Percentiles rank a stretch among this genome's conserved stretches.
These are phyloP conservation scores for Eidolon dupreanum DNA, from an alignment of 2,797 vertebrate genomes.

Conservation along the genomic window DNA sequence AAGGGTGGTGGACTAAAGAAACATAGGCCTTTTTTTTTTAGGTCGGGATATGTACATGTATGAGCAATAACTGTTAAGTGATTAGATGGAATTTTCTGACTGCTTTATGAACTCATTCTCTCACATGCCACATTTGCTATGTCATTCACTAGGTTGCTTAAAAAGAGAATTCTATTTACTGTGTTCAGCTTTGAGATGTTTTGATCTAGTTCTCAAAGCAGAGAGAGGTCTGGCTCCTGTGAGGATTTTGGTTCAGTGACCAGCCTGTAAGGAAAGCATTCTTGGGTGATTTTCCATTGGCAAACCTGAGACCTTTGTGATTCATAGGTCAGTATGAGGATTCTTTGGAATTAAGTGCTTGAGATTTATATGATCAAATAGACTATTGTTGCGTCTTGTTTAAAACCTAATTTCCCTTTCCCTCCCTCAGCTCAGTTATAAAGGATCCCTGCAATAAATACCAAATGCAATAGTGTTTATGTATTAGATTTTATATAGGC, in stretches of 20 bases:
- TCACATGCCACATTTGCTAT: not conserved
- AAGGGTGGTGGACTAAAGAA: not conserved
- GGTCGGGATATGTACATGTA: not conserved
- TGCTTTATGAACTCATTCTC: not conserved
- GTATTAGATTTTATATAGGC: not conserved
- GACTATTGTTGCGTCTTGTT: not conserved
- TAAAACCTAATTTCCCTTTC: constrained; percentile 21
- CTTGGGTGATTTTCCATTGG: not conserved
- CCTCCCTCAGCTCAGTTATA: not conserved
- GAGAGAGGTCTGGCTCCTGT: not conserved
- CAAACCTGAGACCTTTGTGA: constrained; percentile 22
- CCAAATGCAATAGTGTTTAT: not conserved
- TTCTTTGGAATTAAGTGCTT: constrained; percentile 43
- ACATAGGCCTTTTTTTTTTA: not conserved
- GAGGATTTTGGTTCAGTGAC: not conserved
- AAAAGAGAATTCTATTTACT: constrained; percentile 25
- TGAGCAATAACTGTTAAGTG: not conserved
- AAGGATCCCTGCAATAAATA: not conserved
- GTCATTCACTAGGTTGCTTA: not conserved
- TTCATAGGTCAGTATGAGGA: not conserved
- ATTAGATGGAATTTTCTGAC: not conserved
- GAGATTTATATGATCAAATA: constrained; percentile 10
- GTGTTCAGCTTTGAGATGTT: not conserved
- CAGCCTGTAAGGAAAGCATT: not conserved
- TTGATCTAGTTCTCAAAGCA: constrained; percentile 26